Evolutionary conservation across 2,888 invertebrate genomes (phyloP).

Genomic region (Cantharis flavilabris): DNA sequence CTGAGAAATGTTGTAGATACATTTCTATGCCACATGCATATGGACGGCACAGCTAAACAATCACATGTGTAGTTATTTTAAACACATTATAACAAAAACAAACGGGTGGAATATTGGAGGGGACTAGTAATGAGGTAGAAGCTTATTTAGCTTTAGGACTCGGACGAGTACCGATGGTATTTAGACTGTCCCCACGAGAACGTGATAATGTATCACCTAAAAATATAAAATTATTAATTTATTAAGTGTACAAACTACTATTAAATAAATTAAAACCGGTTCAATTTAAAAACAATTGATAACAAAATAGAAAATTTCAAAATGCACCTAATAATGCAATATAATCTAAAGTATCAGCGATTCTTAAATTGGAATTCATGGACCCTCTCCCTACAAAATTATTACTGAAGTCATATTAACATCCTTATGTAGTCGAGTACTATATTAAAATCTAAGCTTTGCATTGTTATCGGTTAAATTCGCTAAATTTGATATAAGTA

Average conservation of each 20-base stretch:
- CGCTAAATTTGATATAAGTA: too few relatives aligned
- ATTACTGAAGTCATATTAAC: too few relatives aligned
- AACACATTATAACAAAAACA: slow-evolving; percentile 34
- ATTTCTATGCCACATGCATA: slow-evolving; percentile 48
- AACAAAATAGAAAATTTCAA: neutral
- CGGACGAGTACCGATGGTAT: slow-evolving; percentile 67
- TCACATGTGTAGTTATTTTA: slow-evolving; percentile 22
- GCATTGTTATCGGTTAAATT: too few relatives aligned
- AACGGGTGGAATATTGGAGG: slow-evolving; percentile 52
- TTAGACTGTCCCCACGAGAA: slow-evolving; percentile 82
- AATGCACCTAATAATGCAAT: neutral
- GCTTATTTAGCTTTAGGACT: slow-evolving; percentile 59
- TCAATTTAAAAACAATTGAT: neutral
- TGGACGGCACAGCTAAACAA: slow-evolving; percentile 51
- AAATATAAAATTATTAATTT: slow-evolving; percentile 30
- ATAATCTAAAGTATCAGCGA: too few relatives aligned
- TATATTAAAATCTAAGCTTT: too few relatives aligned
- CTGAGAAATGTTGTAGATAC: slow-evolving; percentile 11
- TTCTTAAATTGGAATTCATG: too few relatives aligned
- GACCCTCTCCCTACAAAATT: too few relatives aligned
- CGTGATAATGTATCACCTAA: slow-evolving; percentile 73
- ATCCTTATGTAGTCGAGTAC: too few relatives aligned
- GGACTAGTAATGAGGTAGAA: slow-evolving; percentile 39
- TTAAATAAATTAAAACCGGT: neutral
- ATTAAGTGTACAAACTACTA: neutral